Base-by-base conservation (phyloP, 2,888 invertebrate species). In the Phymatocera aterrima region DNA sequence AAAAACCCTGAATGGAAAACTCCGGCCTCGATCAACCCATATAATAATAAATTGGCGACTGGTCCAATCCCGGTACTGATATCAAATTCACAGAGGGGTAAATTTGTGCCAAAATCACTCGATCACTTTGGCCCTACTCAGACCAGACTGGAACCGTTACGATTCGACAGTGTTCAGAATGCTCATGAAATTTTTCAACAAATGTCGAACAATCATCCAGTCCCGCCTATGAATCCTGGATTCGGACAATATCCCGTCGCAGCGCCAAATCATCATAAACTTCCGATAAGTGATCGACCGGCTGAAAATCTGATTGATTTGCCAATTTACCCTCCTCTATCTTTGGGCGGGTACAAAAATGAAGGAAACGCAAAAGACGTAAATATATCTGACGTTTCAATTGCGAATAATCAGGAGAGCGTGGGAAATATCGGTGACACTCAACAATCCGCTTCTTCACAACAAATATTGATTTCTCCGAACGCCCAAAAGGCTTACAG, bases 401-500 rank as follows among this genome's bases (percentile, higher is more conserved):
- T n/a, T 43, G 2, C 68, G 4, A 15, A 18, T 28, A 21, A 12
- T 77, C 74, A 79, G 79, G 51, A 86, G 87, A 88, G 84, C 15
- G 21, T 31, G 72, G 51, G 43, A 1, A 40, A 4, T 4, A 18
- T 18, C 12, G 18, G 12, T 10, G 72, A 51, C 34, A 43, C 12
- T 15, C 28, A 72, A 5, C 72, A 51, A 43, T 48, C 72, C 5
- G 72, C 51, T 18, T 68, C 68, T 21, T 12, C 15, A 5, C 43
- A 46, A 43, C 43, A 28, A 43, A 43, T 28, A n/a, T 46, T 8
- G 43, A 6, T 18, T 34, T 31, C 37, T 61, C 28, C 12, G 37
- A 40, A 12, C 28, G 31, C 18, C 12, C 15, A 24, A 61, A 40
- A n/a, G n/a, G 18, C 57, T 5, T 54, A 40, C 18, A 21, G 24